Evolutionary conservation across 2,113 vertebrate genomes (phyloP), one percentile per base, ranked within the genome.

Genomic region (Perca fluviatilis): DNA sequence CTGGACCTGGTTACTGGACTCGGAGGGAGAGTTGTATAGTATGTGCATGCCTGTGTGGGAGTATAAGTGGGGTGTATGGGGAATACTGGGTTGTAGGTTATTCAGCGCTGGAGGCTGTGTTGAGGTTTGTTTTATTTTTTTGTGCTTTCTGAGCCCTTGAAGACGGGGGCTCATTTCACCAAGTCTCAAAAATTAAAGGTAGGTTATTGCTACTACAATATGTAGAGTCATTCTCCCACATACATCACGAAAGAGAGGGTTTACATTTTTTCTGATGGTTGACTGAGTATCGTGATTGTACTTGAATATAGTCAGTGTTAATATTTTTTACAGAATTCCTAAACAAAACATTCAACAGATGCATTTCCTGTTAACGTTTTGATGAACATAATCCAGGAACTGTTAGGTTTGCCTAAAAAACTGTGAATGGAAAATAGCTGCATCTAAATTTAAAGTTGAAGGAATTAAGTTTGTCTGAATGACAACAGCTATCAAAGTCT

Each of bases 1-100:
- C 93, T 94, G 93, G 94, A 91, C 83, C 82, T 94, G 86, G 91
- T 95, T 95, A 95, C 90, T 81, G 81, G 84, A 83, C 80, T 79
- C 62, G 3, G 70, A 87, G 83, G 82, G 90, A 79, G 74, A 87
- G 82, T 40, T 77, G 74, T 82, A 79, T 78, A 79, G 46, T 77
- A 53, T 81, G 83, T 83, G 88, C 69, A 74, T 90, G 83, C 71
- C 60, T 92, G 40, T 61, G 72, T 78, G 80, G 85, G 82, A 77
- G 75, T 88, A 33, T 84, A 69, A 74, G 62, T 75, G 79, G 56
- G 77, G 76, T 76, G 74, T 43, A 58, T 83, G 63, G 84, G 91
- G 91, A 93, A 89, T 91, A 86, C 79, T 81, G 78, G 81, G 73
- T 74, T 91, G 80, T 77, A 83, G 88, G 83, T 87, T 84, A 79